These are phyloP conservation scores for Colinus virginianus DNA, from an alignment of 2,113 vertebrate species.

Conservation along the genomic window DNA sequence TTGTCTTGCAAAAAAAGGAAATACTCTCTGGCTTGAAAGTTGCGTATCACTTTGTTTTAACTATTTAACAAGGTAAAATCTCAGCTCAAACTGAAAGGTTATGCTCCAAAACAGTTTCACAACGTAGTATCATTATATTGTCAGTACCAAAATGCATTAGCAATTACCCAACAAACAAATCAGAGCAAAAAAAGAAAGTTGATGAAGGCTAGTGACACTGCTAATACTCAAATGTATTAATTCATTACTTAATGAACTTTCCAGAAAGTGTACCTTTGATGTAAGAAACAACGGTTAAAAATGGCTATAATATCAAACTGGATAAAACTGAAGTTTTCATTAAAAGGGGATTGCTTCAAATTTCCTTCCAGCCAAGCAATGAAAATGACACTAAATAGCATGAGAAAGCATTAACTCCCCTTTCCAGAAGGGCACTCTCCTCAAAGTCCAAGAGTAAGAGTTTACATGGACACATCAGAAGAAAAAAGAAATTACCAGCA, in stretches of 20 bases:
- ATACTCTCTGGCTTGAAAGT: neutral
- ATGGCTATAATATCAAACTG: neutral
- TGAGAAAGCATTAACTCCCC: neutral
- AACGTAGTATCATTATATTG: neutral
- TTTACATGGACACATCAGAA: neutral
- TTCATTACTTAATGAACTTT: neutral
- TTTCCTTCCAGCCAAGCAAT: neutral
- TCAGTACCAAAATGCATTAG: neutral
- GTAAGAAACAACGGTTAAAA: neutral
- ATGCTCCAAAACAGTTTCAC: neutral
- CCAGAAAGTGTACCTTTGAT: neutral
- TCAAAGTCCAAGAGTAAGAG: neutral
- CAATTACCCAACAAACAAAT: neutral
- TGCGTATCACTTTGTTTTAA: neutral
- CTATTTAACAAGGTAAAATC: neutral
- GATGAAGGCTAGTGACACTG: neutral
- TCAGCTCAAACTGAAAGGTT: neutral
- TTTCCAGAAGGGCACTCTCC: neutral
- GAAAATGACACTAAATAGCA: neutral
- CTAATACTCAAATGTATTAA: neutral
- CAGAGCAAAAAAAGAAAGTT: neutral
- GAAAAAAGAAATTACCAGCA: slow-evolving; percentile 80
- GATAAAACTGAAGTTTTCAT: neutral
- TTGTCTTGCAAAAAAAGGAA: neutral
- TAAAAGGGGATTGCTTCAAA: neutral